Conservation (phyloP, 2,888 invertebrate species). For the Abrostola triplasia region DNA sequence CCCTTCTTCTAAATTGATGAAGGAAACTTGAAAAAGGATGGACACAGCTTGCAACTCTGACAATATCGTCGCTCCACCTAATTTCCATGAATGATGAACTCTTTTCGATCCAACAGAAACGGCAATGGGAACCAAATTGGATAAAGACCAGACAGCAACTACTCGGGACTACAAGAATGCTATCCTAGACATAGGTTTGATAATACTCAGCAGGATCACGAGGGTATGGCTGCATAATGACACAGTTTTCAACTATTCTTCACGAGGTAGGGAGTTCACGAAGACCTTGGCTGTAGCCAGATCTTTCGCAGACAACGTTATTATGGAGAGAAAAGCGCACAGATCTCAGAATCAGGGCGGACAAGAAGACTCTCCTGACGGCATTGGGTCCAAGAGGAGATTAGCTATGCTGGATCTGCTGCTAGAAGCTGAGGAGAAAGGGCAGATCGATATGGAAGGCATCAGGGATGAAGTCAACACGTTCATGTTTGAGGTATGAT, state of each 20-base stretch:
- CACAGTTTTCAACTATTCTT: slow-evolving; percentile 80
- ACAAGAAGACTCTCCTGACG: slow-evolving; percentile 33
- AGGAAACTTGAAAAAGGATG: too few species aligned
- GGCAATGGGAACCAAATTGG: slow-evolving; percentile 90
- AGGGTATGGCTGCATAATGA: slow-evolving; percentile 88
- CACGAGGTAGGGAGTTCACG: slow-evolving; percentile 81
- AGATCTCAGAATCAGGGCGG: slow-evolving; percentile 32
- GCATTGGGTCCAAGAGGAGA: slow-evolving; percentile 74
- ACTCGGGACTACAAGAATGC: slow-evolving; percentile 85
- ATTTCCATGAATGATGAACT: background rate
- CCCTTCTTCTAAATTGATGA: too few species aligned
- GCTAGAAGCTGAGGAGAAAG: slow-evolving; percentile 88
- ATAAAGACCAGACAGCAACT: slow-evolving; percentile 70
- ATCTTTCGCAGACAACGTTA: slow-evolving; percentile 87
- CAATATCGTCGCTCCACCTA: too few species aligned
- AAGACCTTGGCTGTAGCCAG: slow-evolving; percentile 82
- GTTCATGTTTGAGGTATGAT: slow-evolving; percentile 81
- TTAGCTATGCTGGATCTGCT: slow-evolving; percentile 90
- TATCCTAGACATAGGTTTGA: slow-evolving; percentile 72
- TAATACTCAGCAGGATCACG: slow-evolving; percentile 66
- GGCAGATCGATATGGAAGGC: slow-evolving; percentile 88
- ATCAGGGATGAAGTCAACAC: slow-evolving; percentile 92
- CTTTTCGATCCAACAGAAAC: slow-evolving; percentile 71
- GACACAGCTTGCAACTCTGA: too few species aligned
- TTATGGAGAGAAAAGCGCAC: slow-evolving; percentile 76